Evolutionary conservation across 2,797 vertebrate species (phyloP), one percentile per base, ranked within the genome.

Genomic region (Sylvia borin): DNA sequence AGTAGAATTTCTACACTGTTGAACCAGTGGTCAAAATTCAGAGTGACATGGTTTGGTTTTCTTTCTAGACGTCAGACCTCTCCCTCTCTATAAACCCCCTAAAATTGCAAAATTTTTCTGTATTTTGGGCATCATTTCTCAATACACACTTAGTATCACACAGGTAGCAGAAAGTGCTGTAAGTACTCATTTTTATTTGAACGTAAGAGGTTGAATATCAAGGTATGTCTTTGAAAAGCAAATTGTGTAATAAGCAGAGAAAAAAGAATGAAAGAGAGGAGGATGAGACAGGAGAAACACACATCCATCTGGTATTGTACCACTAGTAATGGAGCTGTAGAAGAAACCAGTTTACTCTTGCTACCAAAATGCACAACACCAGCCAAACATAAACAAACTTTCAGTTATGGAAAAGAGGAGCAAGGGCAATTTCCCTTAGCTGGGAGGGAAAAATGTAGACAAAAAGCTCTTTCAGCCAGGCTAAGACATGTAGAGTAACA

Each of bases 391-490:
- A 93, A 93, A 90, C 66, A 90, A 75, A 76, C 6, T 31, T 94
- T 79, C 60, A 78, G 60, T 67, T 79, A 88, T 3, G 20, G 51
- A 81, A 93, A 82, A 40, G 38, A 90, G 36, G 9, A 84, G 16
- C 42, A 48, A 32, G 32, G 58, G 84, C 74, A 64, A 86, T 64
- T 86, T 86, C 50, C 15, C 36, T 48, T 55, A 36, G 36, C 14
- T 57, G 31, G 17, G 43, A 95, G 17, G 51, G 17, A 16, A 64
- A 91, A 66, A 60, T 29, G 13, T 38, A 73, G 88, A 95, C 80
- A 95, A 84, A 93, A 93, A 92, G 24, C 62, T 92, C 80, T 88
- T 96, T 96, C 82, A 86, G 24, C 48, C 90, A 95, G 48, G 88
- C 70, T 90, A 84, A 78, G 73, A 93, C 93, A 94, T 81, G 92